Evolutionary conservation across 2,888 invertebrate genomes (phyloP).

Genomic region (Serrognathus titanus): DNA sequence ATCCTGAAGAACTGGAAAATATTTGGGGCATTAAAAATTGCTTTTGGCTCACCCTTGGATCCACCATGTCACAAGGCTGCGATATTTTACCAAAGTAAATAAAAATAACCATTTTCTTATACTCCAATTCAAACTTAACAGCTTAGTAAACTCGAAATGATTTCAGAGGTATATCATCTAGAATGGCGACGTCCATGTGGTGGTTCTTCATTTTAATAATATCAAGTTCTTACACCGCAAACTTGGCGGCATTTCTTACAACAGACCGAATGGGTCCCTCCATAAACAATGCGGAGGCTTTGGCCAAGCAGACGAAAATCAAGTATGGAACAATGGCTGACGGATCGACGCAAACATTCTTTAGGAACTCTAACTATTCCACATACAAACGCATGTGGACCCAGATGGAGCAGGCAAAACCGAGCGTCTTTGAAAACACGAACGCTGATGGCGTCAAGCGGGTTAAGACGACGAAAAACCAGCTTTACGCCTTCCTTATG

Average conservation of each 20-base stretch:
- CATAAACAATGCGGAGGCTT: constrained; percentile 86
- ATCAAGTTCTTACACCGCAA: constrained; percentile 91
- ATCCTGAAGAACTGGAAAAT: constrained; percentile 85
- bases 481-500: constrained; percentile 91
- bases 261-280: constrained; percentile 84
- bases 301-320: constrained; percentile 89
- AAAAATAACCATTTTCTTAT: neutral
- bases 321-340: constrained; percentile 86
- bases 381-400: constrained; percentile 31
- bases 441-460: constrained; percentile 85
- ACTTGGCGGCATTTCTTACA: constrained; percentile 89
- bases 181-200: constrained; percentile 86
- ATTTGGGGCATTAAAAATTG: constrained; percentile 85
- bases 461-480: constrained; percentile 72
- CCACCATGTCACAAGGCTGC: constrained; percentile 91
- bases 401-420: constrained; percentile 73
- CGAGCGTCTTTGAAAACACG: constrained; percentile 76
- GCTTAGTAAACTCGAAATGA: neutral
- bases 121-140: neutral
- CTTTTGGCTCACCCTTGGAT: constrained; percentile 90
- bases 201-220: constrained; percentile 93
- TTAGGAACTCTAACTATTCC: constrained; percentile 49
- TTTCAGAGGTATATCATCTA: constrained; percentile 78
- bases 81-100: constrained; percentile 85
- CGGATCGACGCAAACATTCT: constrained; percentile 94